Evolutionary conservation across 2,888 invertebrate genomes (phyloP), one percentile per base, ranked within the genome.

Genomic region (Mimachlamys varia): DNA sequence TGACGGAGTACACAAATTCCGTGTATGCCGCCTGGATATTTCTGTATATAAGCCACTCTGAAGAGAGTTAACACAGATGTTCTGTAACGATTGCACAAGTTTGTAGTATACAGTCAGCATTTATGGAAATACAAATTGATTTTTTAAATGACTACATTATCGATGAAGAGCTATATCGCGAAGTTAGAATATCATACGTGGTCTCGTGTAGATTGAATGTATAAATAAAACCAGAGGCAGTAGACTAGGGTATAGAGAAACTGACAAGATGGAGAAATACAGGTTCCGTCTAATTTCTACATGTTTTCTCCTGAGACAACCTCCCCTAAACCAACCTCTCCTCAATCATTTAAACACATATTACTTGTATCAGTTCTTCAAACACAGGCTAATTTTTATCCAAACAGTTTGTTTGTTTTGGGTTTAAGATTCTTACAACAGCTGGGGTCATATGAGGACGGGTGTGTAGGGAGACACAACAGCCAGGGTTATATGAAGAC

Each of bases 121-220:
- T 76, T 76, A 76, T 76, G 76, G 76, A 76, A 76, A 76, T 76
- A 76, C 76, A 76, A 76, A 76, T 76, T 76, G 76, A 76, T 76
- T 76, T 76, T 76, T 76, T 76, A 76, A 76, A 76, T 76, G 76
- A 76, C 76, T 76, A 76, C 76, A 76, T 15, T 76, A 76, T 76
- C 27, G 76, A 76, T 76, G 76, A 76, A 76, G 76, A 76, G 33
- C 76, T 76, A 76, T 12, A 33, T 76, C 1, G 27, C 17, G 33
- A 76, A 76, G 76, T 27, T 76, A 33, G 76, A 76, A 33, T 76
- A 76, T 76, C 33, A 76, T 76, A 76, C 33, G 27, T 27, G 76
- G 76, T 76, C 76, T 76, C 33, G 76, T 76, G 10, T 76, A 76
- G 76, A 76, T 76, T 76, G 33, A 33, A 15, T 76, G 76, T 76